Percentiles rank a stretch among this genome's conserved stretches.
Conservation (phyloP, 2,888 invertebrate genomes). For the Phalera bucephala region DNA sequence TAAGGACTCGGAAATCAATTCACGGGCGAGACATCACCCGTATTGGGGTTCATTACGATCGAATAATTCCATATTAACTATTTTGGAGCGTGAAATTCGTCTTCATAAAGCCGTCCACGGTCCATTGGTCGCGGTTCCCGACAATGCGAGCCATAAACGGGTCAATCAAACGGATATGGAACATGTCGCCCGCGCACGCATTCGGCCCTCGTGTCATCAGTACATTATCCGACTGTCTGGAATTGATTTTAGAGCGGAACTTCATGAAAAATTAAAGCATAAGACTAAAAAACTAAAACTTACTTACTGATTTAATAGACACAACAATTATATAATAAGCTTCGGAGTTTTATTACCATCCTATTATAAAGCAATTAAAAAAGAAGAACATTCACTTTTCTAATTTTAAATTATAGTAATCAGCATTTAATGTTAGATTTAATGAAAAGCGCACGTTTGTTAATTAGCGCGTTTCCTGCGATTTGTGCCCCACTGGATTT, state of each 20-base stretch:
- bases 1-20: not conserved
- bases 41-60: not conserved
- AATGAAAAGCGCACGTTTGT: too few species aligned
- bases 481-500: not conserved
- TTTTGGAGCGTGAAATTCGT: slow-evolving; percentile 9
- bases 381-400: too few species aligned
- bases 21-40: not conserved
- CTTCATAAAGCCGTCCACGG: slow-evolving; percentile 17
- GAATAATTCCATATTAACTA: slow-evolving; percentile 2
- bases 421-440: too few species aligned
- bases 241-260: not conserved
- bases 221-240: not conserved
- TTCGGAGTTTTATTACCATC: too few species aligned
- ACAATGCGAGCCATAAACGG: slow-evolving; percentile 26
- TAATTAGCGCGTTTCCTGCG: not conserved
- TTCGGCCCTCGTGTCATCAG: slow-evolving; percentile 2
- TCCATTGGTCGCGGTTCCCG: slow-evolving; percentile 22
- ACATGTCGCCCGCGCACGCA: slow-evolving; percentile 2
- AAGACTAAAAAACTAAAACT: too few species aligned
- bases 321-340: too few species aligned
- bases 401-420: too few species aligned
- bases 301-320: too few species aligned
- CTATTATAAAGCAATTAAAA: too few species aligned
- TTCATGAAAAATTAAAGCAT: not conserved
- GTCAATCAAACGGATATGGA: slow-evolving; percentile 20